These are phyloP conservation scores for Dascyllus trimaculatus DNA, from an alignment of 2,113 vertebrate genomes.

Conservation along the genomic window DNA sequence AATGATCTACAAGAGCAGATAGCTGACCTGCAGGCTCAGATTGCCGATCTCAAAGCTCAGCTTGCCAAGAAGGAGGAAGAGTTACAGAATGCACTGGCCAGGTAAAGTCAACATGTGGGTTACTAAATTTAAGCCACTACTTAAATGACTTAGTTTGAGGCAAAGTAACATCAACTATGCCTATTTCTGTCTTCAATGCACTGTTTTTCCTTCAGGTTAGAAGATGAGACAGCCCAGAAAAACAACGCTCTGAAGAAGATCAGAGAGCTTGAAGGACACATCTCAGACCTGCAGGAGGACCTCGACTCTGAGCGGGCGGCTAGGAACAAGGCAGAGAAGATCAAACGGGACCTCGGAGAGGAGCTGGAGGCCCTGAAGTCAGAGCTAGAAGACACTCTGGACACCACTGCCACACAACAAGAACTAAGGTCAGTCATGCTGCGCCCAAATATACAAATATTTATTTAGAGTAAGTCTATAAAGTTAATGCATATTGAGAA, in stretches of 20 bases:
- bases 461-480: neutral
- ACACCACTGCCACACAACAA: constrained; percentile 95
- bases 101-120: constrained; percentile 76
- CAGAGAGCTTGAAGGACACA: constrained; percentile 93
- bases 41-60: constrained; percentile 93
- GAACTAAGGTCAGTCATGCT: constrained; percentile 88
- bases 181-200: neutral
- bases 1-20: constrained; percentile 93
- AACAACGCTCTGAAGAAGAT: constrained; percentile 95
- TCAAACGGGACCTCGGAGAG: constrained; percentile 93
- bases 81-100: constrained; percentile 91
- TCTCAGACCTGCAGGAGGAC: constrained; percentile 96
- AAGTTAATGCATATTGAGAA: neutral
- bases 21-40: constrained; percentile 92
- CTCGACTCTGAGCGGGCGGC: constrained; percentile 91
- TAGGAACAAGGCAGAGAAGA: constrained; percentile 94
- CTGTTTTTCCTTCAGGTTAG: constrained; percentile 83
- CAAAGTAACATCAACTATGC: too few species aligned
- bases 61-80: constrained; percentile 96
- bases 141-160: too few species aligned
- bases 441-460: neutral
- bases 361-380: constrained; percentile 96
- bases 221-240: constrained; percentile 92
- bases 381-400: constrained; percentile 95
- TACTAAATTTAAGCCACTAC: too few species aligned